phyloP scores from a whole-genome alignment of 2,797 vertebrate genomes.

The Argentina silus region DNA sequence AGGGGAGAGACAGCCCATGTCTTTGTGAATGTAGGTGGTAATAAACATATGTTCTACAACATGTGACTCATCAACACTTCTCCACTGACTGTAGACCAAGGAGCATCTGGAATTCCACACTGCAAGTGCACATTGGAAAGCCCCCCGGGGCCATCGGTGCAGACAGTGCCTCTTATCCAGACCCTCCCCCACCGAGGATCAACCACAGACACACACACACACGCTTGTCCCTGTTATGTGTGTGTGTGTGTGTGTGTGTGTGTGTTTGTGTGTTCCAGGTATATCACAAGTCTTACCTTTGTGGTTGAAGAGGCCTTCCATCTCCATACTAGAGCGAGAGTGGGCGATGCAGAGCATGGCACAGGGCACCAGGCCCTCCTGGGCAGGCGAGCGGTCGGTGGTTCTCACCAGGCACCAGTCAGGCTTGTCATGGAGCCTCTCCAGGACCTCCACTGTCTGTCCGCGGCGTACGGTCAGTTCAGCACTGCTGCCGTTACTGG shows the following conservation, averaged over 20 bases:
- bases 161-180: not conserved
- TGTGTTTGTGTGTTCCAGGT: not conserved
- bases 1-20: not conserved
- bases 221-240: too few relatives aligned
- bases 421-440: constrained; percentile 93
- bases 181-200: too few relatives aligned
- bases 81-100: not conserved
- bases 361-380: constrained; percentile 94
- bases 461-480: constrained; percentile 94
- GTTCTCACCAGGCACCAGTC: constrained; percentile 98
- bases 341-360: constrained; percentile 96
- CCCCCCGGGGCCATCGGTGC: not conserved
- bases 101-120: constrained; percentile 12
- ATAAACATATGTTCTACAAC: constrained; percentile 7
- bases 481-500: constrained; percentile 86
- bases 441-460: constrained; percentile 97
- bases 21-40: not conserved
- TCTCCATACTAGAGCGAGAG: constrained; percentile 98
- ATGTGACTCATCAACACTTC: constrained; percentile 7
- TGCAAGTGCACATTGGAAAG: constrained; percentile 11
- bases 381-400: constrained; percentile 92
- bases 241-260: not conserved
- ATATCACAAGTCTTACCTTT: constrained; percentile 84
- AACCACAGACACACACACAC: too few relatives aligned
- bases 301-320: constrained; percentile 99